Conservation (phyloP, 2,113 vertebrate species). For the Sinocyclocheilus anshuiensis region DNA sequence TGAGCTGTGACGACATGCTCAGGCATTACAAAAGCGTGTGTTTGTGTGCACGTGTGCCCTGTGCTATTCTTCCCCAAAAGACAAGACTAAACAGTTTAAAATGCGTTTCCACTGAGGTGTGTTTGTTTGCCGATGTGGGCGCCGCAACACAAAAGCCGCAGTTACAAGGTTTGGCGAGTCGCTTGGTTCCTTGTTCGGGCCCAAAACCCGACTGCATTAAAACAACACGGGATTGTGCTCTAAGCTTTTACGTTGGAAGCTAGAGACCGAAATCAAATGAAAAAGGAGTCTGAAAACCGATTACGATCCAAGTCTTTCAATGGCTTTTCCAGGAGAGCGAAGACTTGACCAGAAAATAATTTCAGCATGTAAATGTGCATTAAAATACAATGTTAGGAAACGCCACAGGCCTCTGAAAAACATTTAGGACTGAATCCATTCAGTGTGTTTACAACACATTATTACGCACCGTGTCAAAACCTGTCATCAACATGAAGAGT, state of each 20-base stretch:
- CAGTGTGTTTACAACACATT: slow-evolving; percentile 2
- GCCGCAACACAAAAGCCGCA: slow-evolving; percentile 18
- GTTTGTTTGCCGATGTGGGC: slow-evolving; percentile 36
- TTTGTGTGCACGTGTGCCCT: neutral
- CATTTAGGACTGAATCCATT: slow-evolving; percentile 13
- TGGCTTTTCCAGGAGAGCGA: neutral
- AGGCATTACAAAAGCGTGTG: slow-evolving; percentile 23
- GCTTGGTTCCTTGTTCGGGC: neutral
- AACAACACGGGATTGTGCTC: slow-evolving; percentile 2
- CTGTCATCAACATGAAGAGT: neutral
- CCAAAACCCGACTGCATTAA: slow-evolving; percentile 6
- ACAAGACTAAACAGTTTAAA: slow-evolving; percentile 54
- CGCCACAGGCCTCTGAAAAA: slow-evolving; percentile 1
- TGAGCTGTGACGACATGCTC: neutral
- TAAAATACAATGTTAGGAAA: slow-evolving; percentile 19
- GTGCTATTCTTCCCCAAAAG: slow-evolving; percentile 30
- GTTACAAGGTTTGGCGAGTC: slow-evolving; percentile 31
- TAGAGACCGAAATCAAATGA: slow-evolving; percentile 20
- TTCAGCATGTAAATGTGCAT: slow-evolving; percentile 25
- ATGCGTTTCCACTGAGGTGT: slow-evolving; percentile 36
- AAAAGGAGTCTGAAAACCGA: slow-evolving; percentile 25
- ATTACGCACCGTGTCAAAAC: slow-evolving; percentile 13
- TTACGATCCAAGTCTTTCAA: neutral
- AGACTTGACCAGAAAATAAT: slow-evolving; percentile 21
- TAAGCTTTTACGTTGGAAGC: neutral